Conservation (phyloP, 2,888 invertebrate species). For the Autographa gamma region DNA sequence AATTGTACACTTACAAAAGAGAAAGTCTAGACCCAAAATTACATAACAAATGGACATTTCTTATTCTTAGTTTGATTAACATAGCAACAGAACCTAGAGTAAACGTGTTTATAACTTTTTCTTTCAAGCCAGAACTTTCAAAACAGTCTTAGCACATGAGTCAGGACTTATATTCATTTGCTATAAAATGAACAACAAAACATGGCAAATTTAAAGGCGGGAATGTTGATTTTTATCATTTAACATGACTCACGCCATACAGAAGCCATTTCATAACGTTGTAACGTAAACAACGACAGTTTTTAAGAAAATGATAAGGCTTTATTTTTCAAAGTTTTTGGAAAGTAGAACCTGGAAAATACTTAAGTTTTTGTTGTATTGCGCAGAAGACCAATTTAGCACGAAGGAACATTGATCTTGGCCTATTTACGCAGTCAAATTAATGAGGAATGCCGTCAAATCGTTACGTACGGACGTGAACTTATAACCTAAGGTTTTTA, state of each 20-base stretch:
- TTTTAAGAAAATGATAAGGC: conserved; percentile 55
- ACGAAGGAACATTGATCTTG: conserved; percentile 79
- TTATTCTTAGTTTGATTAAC: conserved; percentile 30
- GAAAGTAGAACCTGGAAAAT: conserved; percentile 18
- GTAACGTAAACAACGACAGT: conserved; percentile 61
- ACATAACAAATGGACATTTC: conserved; percentile 60
- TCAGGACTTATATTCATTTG: background rate
- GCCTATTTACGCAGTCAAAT: conserved; percentile 81
- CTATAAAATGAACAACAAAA: conserved; percentile 8
- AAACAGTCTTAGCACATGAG: conserved; percentile 1
- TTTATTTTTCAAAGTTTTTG: conserved; percentile 36
- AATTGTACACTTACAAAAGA: conserved; percentile 38
- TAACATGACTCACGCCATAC: conserved; percentile 69
- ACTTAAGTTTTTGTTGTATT: conserved; percentile 56
- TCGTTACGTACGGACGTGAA: conserved; percentile 68
- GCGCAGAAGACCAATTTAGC: conserved; percentile 72
- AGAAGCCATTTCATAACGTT: conserved; percentile 57
- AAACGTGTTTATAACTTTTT: conserved; percentile 30
- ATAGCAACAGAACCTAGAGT: conserved; percentile 26
- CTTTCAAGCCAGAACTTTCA: conserved; percentile 12
- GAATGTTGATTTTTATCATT: conserved; percentile 62
- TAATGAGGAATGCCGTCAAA: conserved; percentile 78
- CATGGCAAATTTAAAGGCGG: conserved; percentile 31
- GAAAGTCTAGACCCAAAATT: conserved; percentile 63
- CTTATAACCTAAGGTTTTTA: conserved; percentile 70